Evolutionary conservation across 1,140 invertebrate species (phyloP).

Genomic region (Diachasma alloeum): DNA sequence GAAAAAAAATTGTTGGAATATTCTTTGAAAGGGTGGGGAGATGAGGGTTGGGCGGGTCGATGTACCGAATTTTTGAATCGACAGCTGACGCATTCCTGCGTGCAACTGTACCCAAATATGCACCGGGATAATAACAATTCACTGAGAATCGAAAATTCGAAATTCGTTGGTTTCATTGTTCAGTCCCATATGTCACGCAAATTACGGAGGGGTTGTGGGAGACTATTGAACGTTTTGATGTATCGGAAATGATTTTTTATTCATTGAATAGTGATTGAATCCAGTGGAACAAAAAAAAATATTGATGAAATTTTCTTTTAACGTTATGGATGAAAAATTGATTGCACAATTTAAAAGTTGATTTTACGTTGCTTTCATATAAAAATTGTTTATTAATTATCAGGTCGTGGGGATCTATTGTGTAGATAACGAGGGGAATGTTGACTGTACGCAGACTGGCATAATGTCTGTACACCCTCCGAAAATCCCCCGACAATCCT

Average conservation of each 20-base stretch:
- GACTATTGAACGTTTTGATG: slow-evolving; percentile 3
- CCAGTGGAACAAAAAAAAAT: neutral
- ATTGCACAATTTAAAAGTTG: neutral
- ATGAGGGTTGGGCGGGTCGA: neutral
- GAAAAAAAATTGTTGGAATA: neutral
- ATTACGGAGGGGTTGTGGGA: neutral
- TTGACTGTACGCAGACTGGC: slow-evolving; percentile 34
- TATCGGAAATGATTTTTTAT: neutral
- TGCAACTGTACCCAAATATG: slow-evolving; percentile 15
- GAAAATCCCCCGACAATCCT: neutral
- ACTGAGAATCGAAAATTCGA: neutral
- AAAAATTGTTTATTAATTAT: neutral
- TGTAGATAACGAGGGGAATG: neutral
- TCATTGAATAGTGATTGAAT: neutral
- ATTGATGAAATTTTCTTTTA: neutral
- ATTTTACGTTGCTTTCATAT: neutral
- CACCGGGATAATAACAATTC: neutral
- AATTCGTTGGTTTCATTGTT: neutral
- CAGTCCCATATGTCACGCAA: neutral
- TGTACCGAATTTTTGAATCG: slow-evolving; percentile 22
- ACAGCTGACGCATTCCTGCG: slow-evolving; percentile 39
- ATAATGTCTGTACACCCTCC: slow-evolving; percentile 24
- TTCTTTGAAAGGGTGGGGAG: neutral
- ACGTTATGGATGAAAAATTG: neutral
- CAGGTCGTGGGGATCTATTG: neutral